Percentiles rank a stretch among this genome's conserved stretches.
Evolutionary conservation across 2,113 vertebrate genomes (phyloP).

Genomic region (Caranx ignobilis): DNA sequence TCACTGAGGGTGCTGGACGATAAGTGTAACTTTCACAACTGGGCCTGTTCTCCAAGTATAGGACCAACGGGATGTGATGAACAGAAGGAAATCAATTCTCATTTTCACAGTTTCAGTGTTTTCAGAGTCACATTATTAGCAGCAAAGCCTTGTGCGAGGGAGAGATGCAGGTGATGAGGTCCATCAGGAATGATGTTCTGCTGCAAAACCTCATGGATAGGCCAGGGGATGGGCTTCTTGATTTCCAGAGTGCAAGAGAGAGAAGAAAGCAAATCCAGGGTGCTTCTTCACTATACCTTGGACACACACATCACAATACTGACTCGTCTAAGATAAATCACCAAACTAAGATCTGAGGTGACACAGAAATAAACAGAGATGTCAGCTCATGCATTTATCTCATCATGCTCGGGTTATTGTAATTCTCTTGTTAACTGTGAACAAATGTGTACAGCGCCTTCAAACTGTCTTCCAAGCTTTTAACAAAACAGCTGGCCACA

Average conservation of each 20-base stretch:
- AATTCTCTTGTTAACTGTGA: too few relatives aligned
- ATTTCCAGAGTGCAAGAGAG: neutral
- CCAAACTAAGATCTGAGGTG: too few relatives aligned
- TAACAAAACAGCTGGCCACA: too few relatives aligned
- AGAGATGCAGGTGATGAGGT: conserved; percentile 1
- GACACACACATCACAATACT: too few relatives aligned
- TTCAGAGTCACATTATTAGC: neutral
- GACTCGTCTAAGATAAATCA: too few relatives aligned
- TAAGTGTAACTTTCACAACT: conserved; percentile 14
- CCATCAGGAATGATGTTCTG: neutral
- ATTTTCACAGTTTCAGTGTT: conserved; percentile 39
- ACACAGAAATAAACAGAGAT: too few relatives aligned
- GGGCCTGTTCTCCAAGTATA: neutral
- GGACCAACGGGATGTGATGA: conserved; percentile 14
- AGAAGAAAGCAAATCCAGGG: neutral
- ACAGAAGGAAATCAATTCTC: conserved; percentile 31
- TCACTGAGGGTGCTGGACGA: conserved; percentile 9
- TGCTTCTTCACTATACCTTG: too few relatives aligned
- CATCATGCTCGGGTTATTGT: too few relatives aligned
- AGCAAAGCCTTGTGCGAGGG: neutral
- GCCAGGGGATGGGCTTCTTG: neutral
- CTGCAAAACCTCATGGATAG: conserved; percentile 6
- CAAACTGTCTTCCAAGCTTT: too few relatives aligned
- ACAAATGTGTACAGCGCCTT: too few relatives aligned
- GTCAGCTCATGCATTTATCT: too few relatives aligned